Percentiles rank a stretch among this genome's conserved stretches.
Conservation (phyloP, 2,113 vertebrate genomes). For the Hippotragus niger region DNA sequence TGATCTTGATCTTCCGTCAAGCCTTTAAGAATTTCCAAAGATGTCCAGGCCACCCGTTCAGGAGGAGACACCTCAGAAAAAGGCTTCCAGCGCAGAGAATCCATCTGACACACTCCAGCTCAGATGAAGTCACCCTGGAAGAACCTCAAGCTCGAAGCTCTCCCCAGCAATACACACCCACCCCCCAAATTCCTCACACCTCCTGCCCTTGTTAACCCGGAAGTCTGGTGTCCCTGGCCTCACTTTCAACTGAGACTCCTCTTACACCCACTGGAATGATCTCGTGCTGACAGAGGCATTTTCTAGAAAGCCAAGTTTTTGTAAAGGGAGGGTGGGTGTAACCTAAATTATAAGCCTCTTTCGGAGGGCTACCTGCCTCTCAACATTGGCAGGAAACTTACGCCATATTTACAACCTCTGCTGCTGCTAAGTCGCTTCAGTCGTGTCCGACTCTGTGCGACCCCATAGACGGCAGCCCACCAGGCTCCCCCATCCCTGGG, state of each 20-base stretch:
- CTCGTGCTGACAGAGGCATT: not conserved
- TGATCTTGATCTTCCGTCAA: not conserved
- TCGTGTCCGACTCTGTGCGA: too few relatives aligned
- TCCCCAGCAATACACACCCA: not conserved
- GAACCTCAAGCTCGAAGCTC: not conserved
- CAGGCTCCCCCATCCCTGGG: too few relatives aligned
- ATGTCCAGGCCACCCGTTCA: not conserved
- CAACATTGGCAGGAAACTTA: not conserved
- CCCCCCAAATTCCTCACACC: not conserved
- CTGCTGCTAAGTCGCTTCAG: too few relatives aligned
- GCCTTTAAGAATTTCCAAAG: not conserved
- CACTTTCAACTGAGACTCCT: not conserved
- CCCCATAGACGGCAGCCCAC: too few relatives aligned
- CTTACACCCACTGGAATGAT: not conserved
- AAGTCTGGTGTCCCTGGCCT: not conserved
- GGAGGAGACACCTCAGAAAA: not conserved
- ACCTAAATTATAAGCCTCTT: not conserved
- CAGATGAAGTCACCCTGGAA: not conserved
- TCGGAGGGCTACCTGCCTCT: not conserved
- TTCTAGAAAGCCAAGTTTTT: not conserved
- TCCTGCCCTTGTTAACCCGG: not conserved
- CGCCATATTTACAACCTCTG: not conserved
- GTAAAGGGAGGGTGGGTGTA: not conserved
- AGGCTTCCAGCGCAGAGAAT: not conserved
- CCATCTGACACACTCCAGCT: not conserved